Percentiles rank a stretch among this genome's conserved stretches.
phyloP scores from a whole-genome alignment of 2,113 vertebrate species.

The Muntiacus muntjak region DNA sequence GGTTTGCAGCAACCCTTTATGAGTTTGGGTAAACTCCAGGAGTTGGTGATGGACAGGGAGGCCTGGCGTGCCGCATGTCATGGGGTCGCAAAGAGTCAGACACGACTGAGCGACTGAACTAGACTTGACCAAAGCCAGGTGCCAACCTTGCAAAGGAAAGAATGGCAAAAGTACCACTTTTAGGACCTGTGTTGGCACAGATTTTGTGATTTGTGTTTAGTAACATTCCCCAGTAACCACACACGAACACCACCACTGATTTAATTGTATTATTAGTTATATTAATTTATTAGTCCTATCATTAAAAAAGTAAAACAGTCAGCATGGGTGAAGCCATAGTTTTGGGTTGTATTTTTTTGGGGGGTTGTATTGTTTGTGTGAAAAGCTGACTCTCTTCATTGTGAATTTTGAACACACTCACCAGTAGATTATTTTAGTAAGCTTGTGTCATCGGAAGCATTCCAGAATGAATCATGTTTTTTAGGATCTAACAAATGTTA shows the following conservation, averaged over 20 bases:
- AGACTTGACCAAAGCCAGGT: not conserved
- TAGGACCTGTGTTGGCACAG: not conserved
- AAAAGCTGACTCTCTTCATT: not conserved
- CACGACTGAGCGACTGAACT: not conserved
- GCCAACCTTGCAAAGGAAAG: not conserved
- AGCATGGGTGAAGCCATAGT: not conserved
- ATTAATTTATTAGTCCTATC: not conserved
- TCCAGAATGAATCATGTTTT: conserved; percentile 35
- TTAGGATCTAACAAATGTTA: conserved; percentile 13
- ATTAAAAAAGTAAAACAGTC: not conserved
- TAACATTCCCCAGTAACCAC: not conserved
- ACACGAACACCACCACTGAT: not conserved
- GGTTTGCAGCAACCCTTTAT: not conserved
- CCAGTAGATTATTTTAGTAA: not conserved
- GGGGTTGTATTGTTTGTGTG: not conserved
- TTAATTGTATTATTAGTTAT: not conserved
- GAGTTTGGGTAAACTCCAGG: not conserved
- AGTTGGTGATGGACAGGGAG: not conserved
- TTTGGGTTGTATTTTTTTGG: not conserved
- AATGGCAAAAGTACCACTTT: not conserved
- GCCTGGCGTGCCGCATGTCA: not conserved
- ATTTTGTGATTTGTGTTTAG: not conserved
- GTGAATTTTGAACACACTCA: not conserved
- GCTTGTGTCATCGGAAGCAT: conserved; percentile 1
- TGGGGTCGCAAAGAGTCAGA: not conserved